Base-by-base conservation (phyloP, 1,140 invertebrate species). In the Plutomurus gul region DNA sequence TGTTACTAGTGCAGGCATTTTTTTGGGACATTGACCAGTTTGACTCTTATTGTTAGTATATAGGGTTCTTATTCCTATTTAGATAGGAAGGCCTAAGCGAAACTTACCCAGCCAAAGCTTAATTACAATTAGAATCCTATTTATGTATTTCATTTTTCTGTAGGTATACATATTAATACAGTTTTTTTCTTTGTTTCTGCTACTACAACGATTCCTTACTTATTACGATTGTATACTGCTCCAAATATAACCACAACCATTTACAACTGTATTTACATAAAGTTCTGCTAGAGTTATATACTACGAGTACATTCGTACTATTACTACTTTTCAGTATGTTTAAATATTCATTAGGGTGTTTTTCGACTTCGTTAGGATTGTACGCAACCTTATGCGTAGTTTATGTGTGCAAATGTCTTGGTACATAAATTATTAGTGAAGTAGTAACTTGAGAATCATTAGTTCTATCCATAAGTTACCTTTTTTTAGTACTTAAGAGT, bases 221-320 rank as follows among this genome's bases (percentile, higher is more conserved):
- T n/a, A n/a, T n/a, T n/a, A n/a, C n/a, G n/a, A n/a, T n/a, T n/a
- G n/a, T n/a, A n/a, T n/a, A n/a, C n/a, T n/a, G n/a, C n/a, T n/a
- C 18, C 56, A 65, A 65, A 13, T 43, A 43, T 7, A 33, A 65
- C 47, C 25, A 51, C 11, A 65, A 65, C 56, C 56, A 65, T 65
- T 65, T 65, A 65, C 56, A 65, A 60, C 25, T 65, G 56, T 65
- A 65, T 65, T 65, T 65, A 65, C 56, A 65, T 33, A 33, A n/a
- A n/a, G n/a, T n/a, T n/a, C n/a, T n/a, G 22, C n/a, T 27, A 27
- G 16, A 6, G 3, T 22, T 20, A 51, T n/a, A n/a, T n/a, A n/a
- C n/a, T n/a, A n/a, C n/a, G n/a, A n/a, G n/a, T n/a, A n/a, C n/a
- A n/a, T n/a, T n/a, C n/a, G n/a, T n/a, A n/a, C n/a, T n/a, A n/a